Evolutionary conservation across 2,888 invertebrate genomes (phyloP).

Genomic region (Dasypolia templi): DNA sequence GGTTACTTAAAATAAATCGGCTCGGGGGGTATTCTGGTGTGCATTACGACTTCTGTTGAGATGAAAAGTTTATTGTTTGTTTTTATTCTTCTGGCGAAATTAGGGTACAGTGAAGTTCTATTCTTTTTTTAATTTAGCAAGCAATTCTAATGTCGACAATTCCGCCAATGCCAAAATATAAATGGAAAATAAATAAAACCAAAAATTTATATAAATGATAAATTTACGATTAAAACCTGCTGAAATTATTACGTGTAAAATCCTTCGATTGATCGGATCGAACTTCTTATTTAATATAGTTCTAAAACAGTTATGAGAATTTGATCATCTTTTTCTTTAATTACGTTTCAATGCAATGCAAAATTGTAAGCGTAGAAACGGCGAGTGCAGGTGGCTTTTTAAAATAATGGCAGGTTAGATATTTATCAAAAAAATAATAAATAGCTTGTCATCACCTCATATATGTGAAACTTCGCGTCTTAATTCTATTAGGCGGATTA

Average conservation of each 20-base stretch:
- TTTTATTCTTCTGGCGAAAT: background rate
- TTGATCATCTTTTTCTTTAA: background rate
- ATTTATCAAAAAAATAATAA: conserved; percentile 6
- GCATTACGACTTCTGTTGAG: conserved; percentile 11
- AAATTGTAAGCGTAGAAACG: background rate
- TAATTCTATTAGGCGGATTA: background rate
- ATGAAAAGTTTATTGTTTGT: background rate
- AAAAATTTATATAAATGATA: background rate
- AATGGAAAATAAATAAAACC: background rate
- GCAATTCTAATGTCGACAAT: too few species aligned
- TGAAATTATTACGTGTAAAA: background rate
- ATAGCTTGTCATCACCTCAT: conserved; percentile 26
- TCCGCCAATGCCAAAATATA: background rate
- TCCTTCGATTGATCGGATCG: background rate
- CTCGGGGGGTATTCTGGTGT: conserved; percentile 75
- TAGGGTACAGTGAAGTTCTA: background rate
- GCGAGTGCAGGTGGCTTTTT: background rate
- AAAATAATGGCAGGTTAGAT: conserved; percentile 8
- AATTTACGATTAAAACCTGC: background rate
- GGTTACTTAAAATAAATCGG: conserved; percentile 87
- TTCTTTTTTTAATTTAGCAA: background rate
- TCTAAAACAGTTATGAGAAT: background rate
- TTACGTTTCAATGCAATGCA: background rate
- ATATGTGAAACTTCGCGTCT: background rate
- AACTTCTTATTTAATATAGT: background rate